These are phyloP conservation scores for Hydraecia micacea DNA, from an alignment of 2,888 invertebrate species.

Conservation along the genomic window DNA sequence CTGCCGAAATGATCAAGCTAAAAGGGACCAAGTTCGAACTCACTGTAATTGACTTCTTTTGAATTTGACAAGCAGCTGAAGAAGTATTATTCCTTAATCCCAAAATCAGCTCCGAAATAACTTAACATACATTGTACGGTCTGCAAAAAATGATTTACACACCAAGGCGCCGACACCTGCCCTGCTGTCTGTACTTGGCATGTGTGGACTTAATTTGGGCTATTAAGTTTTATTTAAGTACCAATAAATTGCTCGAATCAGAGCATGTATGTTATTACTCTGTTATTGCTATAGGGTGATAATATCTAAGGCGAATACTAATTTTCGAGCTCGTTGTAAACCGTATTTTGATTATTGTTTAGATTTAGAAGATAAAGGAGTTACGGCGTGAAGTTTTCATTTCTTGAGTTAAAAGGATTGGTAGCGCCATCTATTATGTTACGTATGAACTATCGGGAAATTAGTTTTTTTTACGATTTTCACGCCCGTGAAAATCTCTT, in stretches of 20 bases:
- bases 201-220: slow-evolving; percentile 61
- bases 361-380: background rate
- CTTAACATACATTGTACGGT: slow-evolving; percentile 50
- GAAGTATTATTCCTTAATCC: slow-evolving; percentile 18
- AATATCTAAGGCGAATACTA: slow-evolving; percentile 27
- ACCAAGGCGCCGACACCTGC: slow-evolving; percentile 57
- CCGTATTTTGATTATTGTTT: slow-evolving; percentile 37
- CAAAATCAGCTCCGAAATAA: slow-evolving; percentile 35
- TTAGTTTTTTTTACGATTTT: background rate
- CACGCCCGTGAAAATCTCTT: too few relatives aligned
- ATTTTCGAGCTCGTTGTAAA: slow-evolving; percentile 22
- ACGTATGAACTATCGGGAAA: slow-evolving; percentile 10
- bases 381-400: background rate
- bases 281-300: slow-evolving; percentile 47
- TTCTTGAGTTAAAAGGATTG: background rate
- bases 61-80: slow-evolving; percentile 43
- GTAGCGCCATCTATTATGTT: slow-evolving; percentile 47
- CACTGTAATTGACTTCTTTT: slow-evolving; percentile 11
- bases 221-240: slow-evolving; percentile 54
- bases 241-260: slow-evolving; percentile 55
- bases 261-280: slow-evolving; percentile 44
- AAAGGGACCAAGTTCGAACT: background rate
- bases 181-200: slow-evolving; percentile 62
- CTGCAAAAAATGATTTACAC: slow-evolving; percentile 59
- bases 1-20: background rate